phyloP scores from a whole-genome alignment of 37 sponge, comb jelly and placozoan genomes.

The Geodia barretti region DNA sequence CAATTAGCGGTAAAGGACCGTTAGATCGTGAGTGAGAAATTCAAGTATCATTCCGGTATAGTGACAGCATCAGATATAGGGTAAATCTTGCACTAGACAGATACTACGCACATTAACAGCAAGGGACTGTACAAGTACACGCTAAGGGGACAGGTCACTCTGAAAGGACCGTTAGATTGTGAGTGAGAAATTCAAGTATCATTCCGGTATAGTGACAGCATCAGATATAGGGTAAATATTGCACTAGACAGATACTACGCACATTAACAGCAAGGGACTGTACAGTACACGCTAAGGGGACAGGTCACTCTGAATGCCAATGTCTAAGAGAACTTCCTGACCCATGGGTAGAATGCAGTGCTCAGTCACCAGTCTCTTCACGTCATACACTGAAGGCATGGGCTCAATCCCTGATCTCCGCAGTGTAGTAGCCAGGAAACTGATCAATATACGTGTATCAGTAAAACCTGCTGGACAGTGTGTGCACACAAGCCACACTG shows the following conservation, averaged over 20 bases:
- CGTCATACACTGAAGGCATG: slow-evolving; percentile 95
- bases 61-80: no score
- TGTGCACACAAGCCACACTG: neutral
- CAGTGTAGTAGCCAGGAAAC: slow-evolving; percentile 89
- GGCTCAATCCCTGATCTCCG: slow-evolving; percentile 87
- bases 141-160: neutral
- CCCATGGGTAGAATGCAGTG: slow-evolving; percentile 97
- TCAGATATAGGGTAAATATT: no score
- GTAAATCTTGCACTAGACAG: no score
- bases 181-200: no score
- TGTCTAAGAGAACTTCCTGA: slow-evolving; percentile 19
- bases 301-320: neutral
- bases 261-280: neutral
- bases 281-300: neutral
- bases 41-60: no score
- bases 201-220: no score
- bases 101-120: no score
- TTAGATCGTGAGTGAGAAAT: no score
- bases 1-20: neutral
- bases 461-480: no score
- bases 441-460: no score
- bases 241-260: no score
- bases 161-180: no score
- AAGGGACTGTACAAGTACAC: neutral
- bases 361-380: slow-evolving; percentile 92